Base-by-base conservation (phyloP, 2,888 invertebrate species). In the Carterocephalus palaemon region DNA sequence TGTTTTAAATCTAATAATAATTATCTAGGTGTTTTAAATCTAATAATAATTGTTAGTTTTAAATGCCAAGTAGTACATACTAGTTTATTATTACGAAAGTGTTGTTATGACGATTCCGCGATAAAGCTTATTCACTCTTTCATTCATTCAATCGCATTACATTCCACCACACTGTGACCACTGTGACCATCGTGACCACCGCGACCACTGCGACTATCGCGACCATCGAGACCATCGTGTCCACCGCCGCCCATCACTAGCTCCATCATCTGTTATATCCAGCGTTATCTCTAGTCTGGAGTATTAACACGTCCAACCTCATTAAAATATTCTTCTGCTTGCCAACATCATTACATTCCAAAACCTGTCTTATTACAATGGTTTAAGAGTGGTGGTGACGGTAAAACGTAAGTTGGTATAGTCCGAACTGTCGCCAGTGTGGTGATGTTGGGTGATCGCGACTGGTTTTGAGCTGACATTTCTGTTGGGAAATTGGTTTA, bases 261-360 rank as follows among this genome's bases (percentile, higher is more conserved):
- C 40, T 16, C 51, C 54, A 59, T 64, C 62, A 63, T 62, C 62
- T 66, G 67, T 64, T 52, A 65, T 64, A 64, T 62, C 64, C 67
- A 70, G 61, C 62, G 69, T 72, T 77, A 79, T 81, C 78, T 72
- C 67, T 62, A 72, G 70, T 69, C 71, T 67, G 59, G 67, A 70
- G 68, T 76, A 77, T 80, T 80, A 79, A 80, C 79, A 78, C 75
- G 71, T 75, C 73, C 71, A 67, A 64, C 57, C 75, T 79, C 70
- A 77, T 81, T 79, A 81, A 66, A 73, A 67, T 67, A 68, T 63
- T 57, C 61, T 60, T 31, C 56, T 51, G 55, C 29, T 47, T 49
- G 43, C 34, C 22, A 19, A 24, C 19, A 15, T 9, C 13, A 3
- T 1, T 2, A 2, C 37, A 37, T n/a, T 24, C 43, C 12, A 47